These are phyloP conservation scores for Lepidothrix coronata DNA, from an alignment of 2,113 vertebrate genomes.

Conservation along the genomic window DNA sequence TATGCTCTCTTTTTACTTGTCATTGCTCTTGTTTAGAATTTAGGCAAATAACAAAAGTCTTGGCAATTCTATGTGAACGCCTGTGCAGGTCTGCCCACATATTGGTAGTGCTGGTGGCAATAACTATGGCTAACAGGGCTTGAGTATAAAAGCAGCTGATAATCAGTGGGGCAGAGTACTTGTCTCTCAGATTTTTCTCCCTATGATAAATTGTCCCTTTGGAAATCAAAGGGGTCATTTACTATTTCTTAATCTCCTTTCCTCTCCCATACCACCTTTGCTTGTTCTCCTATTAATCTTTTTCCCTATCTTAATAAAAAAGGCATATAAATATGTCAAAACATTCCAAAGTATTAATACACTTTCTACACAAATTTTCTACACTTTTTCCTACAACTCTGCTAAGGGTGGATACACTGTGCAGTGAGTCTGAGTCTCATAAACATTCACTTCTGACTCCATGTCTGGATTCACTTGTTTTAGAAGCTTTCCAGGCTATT, in stretches of 20 bases:
- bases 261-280: neutral
- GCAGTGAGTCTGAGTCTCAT: neutral
- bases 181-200: neutral
- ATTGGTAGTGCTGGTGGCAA: neutral
- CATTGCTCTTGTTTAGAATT: neutral
- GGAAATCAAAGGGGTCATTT: neutral
- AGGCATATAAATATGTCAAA: neutral
- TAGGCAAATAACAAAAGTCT: neutral
- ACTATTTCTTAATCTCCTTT: neutral
- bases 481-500: neutral
- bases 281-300: neutral
- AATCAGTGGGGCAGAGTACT: neutral
- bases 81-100: neutral
- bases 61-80: neutral
- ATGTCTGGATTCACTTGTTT: neutral
- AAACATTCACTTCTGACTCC: neutral
- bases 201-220: neutral
- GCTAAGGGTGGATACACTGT: neutral
- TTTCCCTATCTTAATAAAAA: neutral
- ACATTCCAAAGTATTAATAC: neutral
- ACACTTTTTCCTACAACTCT: neutral
- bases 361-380: neutral
- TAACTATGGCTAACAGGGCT: neutral
- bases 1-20: neutral
- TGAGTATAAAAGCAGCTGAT: neutral